Base-by-base conservation (phyloP, 2,888 invertebrate genomes). In the Drosophila pseudotalamancana region DNA sequence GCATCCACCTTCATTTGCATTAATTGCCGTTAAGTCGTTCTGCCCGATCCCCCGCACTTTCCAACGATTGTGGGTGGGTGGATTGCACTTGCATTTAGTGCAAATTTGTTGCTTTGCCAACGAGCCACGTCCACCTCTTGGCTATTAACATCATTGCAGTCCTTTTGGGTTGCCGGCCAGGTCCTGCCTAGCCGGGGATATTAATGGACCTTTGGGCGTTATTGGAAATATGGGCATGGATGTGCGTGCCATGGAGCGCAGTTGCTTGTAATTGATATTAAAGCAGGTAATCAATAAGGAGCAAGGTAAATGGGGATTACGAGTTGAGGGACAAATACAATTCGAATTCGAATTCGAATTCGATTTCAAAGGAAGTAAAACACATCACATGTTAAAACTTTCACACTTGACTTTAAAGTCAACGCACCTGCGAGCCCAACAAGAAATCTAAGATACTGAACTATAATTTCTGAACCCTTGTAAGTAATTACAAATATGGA, bases 1-100 rank as follows among this genome's bases (percentile, higher is more conserved):
- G 40, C 67, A 65, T 63, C 56, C 67, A 84, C 78, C 82, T 81
- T 85, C 82, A 85, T 81, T 83, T 87, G 85, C 83, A 83, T 87
- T 87, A 85, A 83, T 78, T 87, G 83, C 73, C 66, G 79, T 78
- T 83, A 81, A 82, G 81, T 84, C 66, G 80, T 57, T 68, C 57
- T 42, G 73, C 53, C 76, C 27, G 60, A 25, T 60, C 51, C 12
- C 18, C 34, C 34, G 27, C 43, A 39, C 21, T 12, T 37, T 19
- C 23, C 40, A 14, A 21, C 11, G n/a, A 18, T 34, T 12, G 12
- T n/a, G 12, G 35, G 12, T 11, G 23, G 35, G 27, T 12, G 9
- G 27, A 12, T 59, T 57, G 64, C 67, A 72, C 63, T 64, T 78
- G 76, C 72, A 59, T 73, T 82, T 66, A 73, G 79, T 82, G 86